Percentiles rank a stretch among this genome's conserved stretches.
Evolutionary conservation across 2,888 invertebrate genomes (phyloP).

Genomic region (Hartigia nigra): DNA sequence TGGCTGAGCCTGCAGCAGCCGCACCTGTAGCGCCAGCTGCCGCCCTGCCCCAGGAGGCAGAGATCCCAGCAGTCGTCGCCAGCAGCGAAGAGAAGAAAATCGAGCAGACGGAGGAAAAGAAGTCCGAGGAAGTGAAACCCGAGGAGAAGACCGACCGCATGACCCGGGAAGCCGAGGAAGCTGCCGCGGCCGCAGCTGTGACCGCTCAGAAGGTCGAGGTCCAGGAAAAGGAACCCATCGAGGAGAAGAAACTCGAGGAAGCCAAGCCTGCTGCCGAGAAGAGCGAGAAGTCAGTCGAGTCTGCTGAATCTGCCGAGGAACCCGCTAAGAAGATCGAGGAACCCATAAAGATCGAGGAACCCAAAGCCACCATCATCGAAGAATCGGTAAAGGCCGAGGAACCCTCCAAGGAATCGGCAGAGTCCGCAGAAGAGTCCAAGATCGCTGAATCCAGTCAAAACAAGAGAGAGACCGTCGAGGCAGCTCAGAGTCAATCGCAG

Average conservation of each 20-base stretch:
- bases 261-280: conserved; percentile 22
- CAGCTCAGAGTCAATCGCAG: neutral
- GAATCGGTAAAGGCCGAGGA: neutral
- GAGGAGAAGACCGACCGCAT: conserved; percentile 54
- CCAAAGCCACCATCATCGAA: neutral
- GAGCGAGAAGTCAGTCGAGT: conserved; percentile 28
- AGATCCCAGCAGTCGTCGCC: conserved; percentile 20
- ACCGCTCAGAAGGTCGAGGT: conserved; percentile 13
- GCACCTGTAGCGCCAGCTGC: conserved; percentile 15
- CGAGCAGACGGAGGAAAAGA: conserved; percentile 47
- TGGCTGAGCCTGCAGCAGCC: conserved; percentile 26
- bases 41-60: conserved; percentile 6
- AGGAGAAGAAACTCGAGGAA: conserved; percentile 27
- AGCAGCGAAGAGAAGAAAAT: conserved; percentile 29
- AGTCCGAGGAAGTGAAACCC: conserved; percentile 60
- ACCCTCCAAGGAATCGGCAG: neutral
- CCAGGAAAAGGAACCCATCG: conserved; percentile 29
- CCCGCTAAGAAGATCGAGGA: conserved; percentile 20
- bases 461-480: neutral
- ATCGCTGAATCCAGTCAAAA: conserved; percentile 7
- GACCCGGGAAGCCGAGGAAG: conserved; percentile 54
- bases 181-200: conserved; percentile 29
- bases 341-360: conserved; percentile 6
- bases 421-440: neutral
- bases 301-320: conserved; percentile 39